Conservation (phyloP, 2,797 vertebrate species). For the Pipistrellus kuhlii region DNA sequence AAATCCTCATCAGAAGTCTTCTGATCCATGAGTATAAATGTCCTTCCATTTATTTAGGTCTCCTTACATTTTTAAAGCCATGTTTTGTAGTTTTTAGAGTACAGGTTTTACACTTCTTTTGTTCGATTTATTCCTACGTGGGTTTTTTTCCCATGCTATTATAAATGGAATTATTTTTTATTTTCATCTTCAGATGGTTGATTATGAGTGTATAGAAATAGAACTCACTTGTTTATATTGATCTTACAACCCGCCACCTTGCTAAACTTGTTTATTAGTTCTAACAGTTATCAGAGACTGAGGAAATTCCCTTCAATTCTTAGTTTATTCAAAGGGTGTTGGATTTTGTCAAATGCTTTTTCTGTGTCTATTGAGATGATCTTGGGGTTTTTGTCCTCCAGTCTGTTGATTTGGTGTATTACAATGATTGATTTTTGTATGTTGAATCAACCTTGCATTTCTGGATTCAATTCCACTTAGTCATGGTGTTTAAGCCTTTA, state of each 20-base stretch:
- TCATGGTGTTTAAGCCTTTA: not conserved
- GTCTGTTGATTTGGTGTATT: not conserved
- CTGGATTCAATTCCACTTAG: not conserved
- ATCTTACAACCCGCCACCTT: not conserved
- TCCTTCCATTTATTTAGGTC: not conserved
- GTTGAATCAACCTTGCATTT: not conserved
- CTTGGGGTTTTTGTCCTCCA: not conserved
- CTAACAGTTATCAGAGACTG: not conserved
- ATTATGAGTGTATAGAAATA: not conserved
- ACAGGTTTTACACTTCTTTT: not conserved
- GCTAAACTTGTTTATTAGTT: not conserved
- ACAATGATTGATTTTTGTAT: not conserved
- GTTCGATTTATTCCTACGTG: not conserved
- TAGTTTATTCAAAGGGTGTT: not conserved
- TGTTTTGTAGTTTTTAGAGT: not conserved
- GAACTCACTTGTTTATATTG: not conserved
- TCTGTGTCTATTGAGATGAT: not conserved
- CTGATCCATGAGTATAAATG: not conserved
- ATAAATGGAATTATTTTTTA: not conserved
- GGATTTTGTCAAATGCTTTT: not conserved
- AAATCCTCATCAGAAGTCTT: not conserved
- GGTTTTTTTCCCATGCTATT: not conserved
- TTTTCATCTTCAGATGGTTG: constrained; percentile 10
- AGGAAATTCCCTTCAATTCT: constrained; percentile 1
- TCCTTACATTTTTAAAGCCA: not conserved